A percentile compares a stretch with the other conserved stretches of the same genome.
Conservation (phyloP, 2,888 invertebrate species). For the Zygogramma bicolorata region DNA sequence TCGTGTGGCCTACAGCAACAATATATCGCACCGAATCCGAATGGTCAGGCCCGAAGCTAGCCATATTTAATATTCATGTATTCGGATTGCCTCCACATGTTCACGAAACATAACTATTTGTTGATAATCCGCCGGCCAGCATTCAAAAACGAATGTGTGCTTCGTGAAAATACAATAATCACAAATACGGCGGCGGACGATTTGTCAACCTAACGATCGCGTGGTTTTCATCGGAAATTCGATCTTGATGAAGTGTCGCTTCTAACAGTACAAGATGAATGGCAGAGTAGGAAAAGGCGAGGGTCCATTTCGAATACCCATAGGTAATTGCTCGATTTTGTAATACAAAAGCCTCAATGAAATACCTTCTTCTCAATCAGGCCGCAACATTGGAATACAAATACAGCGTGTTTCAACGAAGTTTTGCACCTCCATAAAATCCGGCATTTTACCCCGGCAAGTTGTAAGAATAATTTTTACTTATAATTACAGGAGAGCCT, state of each 20-base stretch:
- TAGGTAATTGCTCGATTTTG: no score
- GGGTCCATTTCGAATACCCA: no score
- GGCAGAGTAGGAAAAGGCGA: no score
- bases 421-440: no score
- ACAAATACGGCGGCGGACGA: neutral
- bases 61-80: constrained; percentile 14
- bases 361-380: no score
- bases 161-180: neutral
- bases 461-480: no score
- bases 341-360: no score
- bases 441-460: no score
- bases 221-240: neutral
- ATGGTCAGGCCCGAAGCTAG: neutral
- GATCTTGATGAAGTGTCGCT: neutral
- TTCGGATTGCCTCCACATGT: constrained; percentile 14
- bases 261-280: no score
- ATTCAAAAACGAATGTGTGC: neutral
- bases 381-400: no score
- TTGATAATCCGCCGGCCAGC: neutral
- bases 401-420: no score
- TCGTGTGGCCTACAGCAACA: neutral
- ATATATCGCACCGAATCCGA: constrained; percentile 12
- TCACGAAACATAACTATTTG: constrained; percentile 4
- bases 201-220: neutral
- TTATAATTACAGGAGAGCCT: no score